Conservation (phyloP, 2,888 invertebrate species). For the Ferdinandea cuprea region DNA sequence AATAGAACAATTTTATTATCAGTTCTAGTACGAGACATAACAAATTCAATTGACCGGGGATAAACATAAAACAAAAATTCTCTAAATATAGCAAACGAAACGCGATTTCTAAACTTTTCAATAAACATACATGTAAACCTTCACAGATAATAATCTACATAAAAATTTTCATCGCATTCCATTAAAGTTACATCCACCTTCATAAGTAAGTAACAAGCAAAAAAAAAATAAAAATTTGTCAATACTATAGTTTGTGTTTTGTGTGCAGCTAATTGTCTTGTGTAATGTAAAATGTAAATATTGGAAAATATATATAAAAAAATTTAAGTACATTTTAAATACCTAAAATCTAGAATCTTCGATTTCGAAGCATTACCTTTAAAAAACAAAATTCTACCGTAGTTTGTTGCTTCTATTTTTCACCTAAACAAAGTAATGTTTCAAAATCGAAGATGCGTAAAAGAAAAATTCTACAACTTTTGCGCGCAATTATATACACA, state of each 20-base stretch:
- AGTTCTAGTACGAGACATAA: too few species aligned
- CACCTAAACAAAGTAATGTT: conserved; percentile 38
- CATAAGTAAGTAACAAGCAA: conserved; percentile 51
- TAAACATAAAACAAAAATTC: too few species aligned
- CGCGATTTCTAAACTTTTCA: too few species aligned
- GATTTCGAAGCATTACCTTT: conserved; percentile 53
- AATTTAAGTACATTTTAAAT: conserved; percentile 25
- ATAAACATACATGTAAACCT: too few species aligned
- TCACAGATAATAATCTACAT: neutral
- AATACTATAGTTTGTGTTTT: conserved; percentile 70
- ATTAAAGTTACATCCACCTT: conserved; percentile 52
- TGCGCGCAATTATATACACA: conserved; percentile 40
- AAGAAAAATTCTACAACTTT: conserved; percentile 10
- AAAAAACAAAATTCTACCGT: conserved; percentile 18
- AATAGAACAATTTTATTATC: too few species aligned
- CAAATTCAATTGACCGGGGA: too few species aligned
- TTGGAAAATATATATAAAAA: conserved; percentile 71
- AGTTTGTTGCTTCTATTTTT: conserved; percentile 34
- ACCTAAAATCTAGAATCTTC: conserved; percentile 23
- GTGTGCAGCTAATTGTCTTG: conserved; percentile 73
- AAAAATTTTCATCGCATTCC: conserved; percentile 26
- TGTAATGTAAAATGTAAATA: conserved; percentile 66
- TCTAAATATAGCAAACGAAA: too few species aligned
- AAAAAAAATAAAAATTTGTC: conserved; percentile 12
- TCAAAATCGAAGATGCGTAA: conserved; percentile 47